These are phyloP conservation scores for Seira sanloemensis DNA, from an alignment of 2,888 invertebrate genomes.

Conservation along the genomic window DNA sequence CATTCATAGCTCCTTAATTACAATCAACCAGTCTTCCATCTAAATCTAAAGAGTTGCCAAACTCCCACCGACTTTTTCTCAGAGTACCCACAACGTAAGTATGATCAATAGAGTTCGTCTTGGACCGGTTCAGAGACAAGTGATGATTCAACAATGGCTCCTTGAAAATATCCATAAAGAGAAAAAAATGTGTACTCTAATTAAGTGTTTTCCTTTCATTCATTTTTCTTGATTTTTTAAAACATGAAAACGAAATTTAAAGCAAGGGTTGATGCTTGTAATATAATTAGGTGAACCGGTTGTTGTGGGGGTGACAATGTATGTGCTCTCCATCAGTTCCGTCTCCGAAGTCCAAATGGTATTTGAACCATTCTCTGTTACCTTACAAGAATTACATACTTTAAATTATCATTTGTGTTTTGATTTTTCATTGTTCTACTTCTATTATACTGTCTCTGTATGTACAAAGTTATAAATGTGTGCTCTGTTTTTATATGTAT, in stretches of 20 bases:
- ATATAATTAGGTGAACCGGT: conserved; percentile 77
- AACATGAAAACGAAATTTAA: not conserved
- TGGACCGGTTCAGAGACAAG: too few relatives aligned
- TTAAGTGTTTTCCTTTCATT: too few relatives aligned
- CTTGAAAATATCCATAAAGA: too few relatives aligned
- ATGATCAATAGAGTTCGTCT: too few relatives aligned
- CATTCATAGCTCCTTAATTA: too few relatives aligned
- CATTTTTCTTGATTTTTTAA: not conserved
- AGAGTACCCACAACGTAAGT: too few relatives aligned
- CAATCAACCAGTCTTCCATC: too few relatives aligned
- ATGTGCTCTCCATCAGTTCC: conserved; percentile 80
- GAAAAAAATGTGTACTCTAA: too few relatives aligned
- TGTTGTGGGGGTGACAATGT: conserved; percentile 79
- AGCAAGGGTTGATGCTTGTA: conserved; percentile 42
- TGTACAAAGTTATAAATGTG: conserved; percentile 37
- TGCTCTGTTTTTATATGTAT: conserved; percentile 31
- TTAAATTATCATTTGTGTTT: conserved; percentile 24
- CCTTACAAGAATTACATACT: conserved; percentile 17
- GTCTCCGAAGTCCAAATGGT: conserved; percentile 81
- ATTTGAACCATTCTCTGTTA: conserved; percentile 69
- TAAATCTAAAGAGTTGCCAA: too few relatives aligned
- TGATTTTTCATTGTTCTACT: conserved; percentile 33
- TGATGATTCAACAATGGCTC: too few relatives aligned
- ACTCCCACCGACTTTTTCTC: too few relatives aligned
- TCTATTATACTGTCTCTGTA: conserved; percentile 47